phyloP scores from a whole-genome alignment of 2,888 invertebrate genomes.

The Seira musarum region DNA sequence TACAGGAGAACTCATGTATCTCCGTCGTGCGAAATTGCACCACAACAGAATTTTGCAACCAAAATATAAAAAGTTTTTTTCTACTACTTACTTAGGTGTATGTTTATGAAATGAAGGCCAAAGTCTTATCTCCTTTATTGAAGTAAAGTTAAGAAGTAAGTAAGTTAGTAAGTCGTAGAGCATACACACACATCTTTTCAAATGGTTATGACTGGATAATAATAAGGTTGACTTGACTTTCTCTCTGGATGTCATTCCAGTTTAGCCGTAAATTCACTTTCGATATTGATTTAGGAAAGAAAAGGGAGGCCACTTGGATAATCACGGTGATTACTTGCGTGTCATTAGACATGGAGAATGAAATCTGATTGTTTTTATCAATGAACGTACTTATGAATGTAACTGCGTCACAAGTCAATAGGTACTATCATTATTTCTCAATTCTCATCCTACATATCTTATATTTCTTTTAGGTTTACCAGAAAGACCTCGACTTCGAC shows the following conservation, averaged over 20 bases:
- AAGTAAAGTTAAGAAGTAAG: no score
- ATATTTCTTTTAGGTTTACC: no score
- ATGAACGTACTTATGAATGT: no score
- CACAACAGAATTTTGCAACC: not conserved
- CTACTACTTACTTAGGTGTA: conserved; percentile 6
- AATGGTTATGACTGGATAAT: conserved; percentile 23
- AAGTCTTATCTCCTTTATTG: not conserved
- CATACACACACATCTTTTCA: not conserved
- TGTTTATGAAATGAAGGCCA: not conserved
- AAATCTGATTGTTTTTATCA: no score
- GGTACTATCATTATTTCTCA: no score
- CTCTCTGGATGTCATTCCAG: no score
- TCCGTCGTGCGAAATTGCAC: not conserved
- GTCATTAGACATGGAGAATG: no score
- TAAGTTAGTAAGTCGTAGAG: conserved; percentile 6
- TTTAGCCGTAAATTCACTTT: not conserved
- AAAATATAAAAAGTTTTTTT: not conserved
- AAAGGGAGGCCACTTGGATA: not conserved
- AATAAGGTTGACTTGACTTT: not conserved
- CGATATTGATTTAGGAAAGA: not conserved
- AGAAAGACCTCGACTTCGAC: no score
- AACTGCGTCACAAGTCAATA: no score
- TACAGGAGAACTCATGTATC: not conserved
- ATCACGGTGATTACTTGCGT: no score
- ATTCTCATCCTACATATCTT: no score